Percentiles rank a stretch among this genome's conserved stretches.
These are phyloP conservation scores for Rhinogobius similis DNA, from an alignment of 2,113 vertebrate genomes.

Conservation along the genomic window DNA sequence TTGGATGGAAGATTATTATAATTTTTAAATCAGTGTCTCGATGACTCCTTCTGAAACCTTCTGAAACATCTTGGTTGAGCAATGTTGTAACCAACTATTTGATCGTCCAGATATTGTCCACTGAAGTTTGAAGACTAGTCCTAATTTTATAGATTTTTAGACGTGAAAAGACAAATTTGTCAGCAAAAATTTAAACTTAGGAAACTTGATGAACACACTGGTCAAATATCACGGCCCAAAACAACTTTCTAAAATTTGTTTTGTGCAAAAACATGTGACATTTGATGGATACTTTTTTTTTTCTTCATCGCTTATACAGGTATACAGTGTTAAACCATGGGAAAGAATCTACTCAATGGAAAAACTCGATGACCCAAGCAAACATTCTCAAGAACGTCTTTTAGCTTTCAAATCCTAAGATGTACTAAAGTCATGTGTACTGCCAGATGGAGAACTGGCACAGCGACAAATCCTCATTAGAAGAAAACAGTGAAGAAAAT, in stretches of 20 bases:
- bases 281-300: neutral
- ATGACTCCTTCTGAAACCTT: too few relatives aligned
- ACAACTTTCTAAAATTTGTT: neutral
- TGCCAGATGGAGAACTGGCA: slow-evolving; percentile 8
- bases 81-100: neutral
- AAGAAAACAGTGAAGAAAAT: slow-evolving; percentile 11
- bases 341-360: neutral
- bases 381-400: neutral
- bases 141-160: neutral
- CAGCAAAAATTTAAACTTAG: neutral
- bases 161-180: neutral
- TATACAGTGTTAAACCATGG: neutral
- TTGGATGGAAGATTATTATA: too few relatives aligned
- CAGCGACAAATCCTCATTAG: slow-evolving; percentile 23
- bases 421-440: neutral
- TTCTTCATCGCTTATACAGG: neutral
- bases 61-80: too few relatives aligned
- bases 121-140: neutral
- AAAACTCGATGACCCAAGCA: neutral
- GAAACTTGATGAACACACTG: neutral
- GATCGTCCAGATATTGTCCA: neutral
- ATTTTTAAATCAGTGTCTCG: too few relatives aligned
- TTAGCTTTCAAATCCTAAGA: too few relatives aligned
- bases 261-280: neutral
- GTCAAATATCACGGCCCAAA: neutral